Evolutionary conservation across 2,797 vertebrate genomes (phyloP), one percentile per base, ranked within the genome.

Genomic region (Spizella passerina): DNA sequence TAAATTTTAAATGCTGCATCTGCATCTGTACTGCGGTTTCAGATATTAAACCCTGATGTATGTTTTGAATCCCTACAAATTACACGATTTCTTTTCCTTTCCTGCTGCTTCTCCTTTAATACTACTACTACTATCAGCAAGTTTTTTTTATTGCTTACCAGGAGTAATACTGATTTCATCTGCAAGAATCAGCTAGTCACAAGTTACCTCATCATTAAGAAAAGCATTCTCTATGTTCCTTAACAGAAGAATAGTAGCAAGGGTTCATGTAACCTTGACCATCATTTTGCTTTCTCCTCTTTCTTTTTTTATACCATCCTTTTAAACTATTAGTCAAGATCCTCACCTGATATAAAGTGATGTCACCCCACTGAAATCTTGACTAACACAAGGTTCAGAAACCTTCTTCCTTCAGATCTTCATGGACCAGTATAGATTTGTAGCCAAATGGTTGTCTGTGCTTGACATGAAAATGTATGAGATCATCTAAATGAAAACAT

Each of bases 31-130:
- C 16, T 88, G 55, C 53, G 79, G 60, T 78, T 75, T 88, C 88
- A 83, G 82, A 87, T 86, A 91, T 94, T 86, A 90, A 70, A 47
- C 63, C 26, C 63, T 77, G 73, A 91, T 82, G n/a, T 77, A 92
- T 70, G 13, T 86, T 93, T 90, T 85, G 77, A 77, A 59, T 90
- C 41, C 61, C 64, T 68, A 79, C 64, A 92, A 95, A 93, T 90
- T 53, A 90, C 9, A 1, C 49, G 52, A 56, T 94, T 95, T 87
- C 73, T 90, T 93, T 86, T 88, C 41, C 50, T 86, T 89, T 95
- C 81, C 88, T 86, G 41, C 53, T 71, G 56, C 53, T 92, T 77
- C 32, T 93, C 32, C 27, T 86, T 71, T 71, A 64, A 24, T 49
- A 30, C n/a, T 70, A 55, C 39, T 70, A 55, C 39, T 50, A 43